Evolutionary conservation across 2,797 vertebrate genomes (phyloP).

Genomic region (Graptemys geographica): DNA sequence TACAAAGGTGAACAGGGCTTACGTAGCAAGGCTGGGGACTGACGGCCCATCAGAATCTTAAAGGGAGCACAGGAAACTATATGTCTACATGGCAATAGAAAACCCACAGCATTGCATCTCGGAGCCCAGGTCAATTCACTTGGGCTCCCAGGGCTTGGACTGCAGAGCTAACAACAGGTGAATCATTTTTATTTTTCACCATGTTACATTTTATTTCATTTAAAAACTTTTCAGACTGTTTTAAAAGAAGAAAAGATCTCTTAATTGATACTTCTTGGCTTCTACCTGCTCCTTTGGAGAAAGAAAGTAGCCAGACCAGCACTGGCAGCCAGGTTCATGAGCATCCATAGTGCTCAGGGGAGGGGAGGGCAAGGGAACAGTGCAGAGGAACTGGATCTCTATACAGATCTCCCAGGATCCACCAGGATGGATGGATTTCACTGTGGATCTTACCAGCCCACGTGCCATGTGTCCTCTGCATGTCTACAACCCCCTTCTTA

Average conservation of each 20-base stretch:
- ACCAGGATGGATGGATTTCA: accelerated
- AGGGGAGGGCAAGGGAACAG: neutral
- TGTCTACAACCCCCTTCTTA: accelerated
- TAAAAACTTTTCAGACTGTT: neutral
- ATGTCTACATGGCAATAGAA: too few species aligned
- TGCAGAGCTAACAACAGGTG: too few species aligned
- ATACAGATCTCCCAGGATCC: neutral
- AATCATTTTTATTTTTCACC: neutral
- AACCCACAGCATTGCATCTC: too few species aligned
- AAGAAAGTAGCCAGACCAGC: accelerated
- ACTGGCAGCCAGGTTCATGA: neutral
- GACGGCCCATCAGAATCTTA: neutral
- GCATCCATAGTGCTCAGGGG: neutral
- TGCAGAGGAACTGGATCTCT: neutral
- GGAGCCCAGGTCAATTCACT: too few species aligned
- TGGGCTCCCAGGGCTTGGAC: too few species aligned
- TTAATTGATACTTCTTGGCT: accelerated
- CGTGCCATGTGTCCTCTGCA: neutral
- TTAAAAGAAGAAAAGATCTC: accelerated
- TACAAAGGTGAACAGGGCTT: neutral
- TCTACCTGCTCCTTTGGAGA: neutral
- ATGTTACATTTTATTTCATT: neutral
- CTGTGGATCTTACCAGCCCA: neutral
- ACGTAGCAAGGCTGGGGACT: neutral
- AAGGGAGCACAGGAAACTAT: neutral